Percentiles rank a stretch among this genome's conserved stretches.
These are phyloP conservation scores for Siderastrea siderea DNA, from an alignment of 92 coral and sea anemone genomes.

Conservation along the genomic window DNA sequence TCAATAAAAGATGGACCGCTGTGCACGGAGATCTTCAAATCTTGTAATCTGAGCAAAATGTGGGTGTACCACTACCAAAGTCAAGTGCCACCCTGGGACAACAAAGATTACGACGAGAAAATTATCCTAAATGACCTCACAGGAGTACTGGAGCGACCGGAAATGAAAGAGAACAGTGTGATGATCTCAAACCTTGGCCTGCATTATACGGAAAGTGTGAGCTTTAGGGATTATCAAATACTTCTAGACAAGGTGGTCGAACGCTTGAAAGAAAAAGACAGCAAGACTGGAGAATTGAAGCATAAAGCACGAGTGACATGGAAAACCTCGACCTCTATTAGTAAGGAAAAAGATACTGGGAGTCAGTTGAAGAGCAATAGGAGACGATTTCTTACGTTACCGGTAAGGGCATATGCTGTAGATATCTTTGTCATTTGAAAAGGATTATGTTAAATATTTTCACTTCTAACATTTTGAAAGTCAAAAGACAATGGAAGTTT, in stretches of 20 bases:
- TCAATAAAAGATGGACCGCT: conserved; percentile 72
- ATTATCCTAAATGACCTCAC: conserved; percentile 71
- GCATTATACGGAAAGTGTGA: conserved; percentile 81
- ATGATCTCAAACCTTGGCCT: conserved; percentile 87
- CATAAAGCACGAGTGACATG: conserved; percentile 78
- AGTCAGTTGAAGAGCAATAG: conserved; percentile 73
- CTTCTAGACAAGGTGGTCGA: conserved; percentile 69
- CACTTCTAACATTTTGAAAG: too few species aligned
- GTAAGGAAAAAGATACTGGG: conserved; percentile 89
- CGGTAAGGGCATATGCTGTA: conserved; percentile 65
- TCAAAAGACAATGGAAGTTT: too few species aligned
- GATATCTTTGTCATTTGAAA: neutral
- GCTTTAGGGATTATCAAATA: conserved; percentile 68
- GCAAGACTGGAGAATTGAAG: conserved; percentile 41
- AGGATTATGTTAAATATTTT: too few species aligned
- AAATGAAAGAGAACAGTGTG: conserved; percentile 88
- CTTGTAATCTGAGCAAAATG: conserved; percentile 82
- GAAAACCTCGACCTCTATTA: conserved; percentile 91
- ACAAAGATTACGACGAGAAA: conserved; percentile 79
- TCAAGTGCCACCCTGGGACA: conserved; percentile 72
- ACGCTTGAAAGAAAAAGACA: conserved; percentile 56
- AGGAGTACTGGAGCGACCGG: conserved; percentile 66
- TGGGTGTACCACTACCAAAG: conserved; percentile 85
- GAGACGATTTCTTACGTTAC: conserved; percentile 81
- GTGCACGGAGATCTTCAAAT: conserved; percentile 79